Evolutionary conservation across 2,113 vertebrate species (phyloP).

Genomic region (Alethe castanea): DNA sequence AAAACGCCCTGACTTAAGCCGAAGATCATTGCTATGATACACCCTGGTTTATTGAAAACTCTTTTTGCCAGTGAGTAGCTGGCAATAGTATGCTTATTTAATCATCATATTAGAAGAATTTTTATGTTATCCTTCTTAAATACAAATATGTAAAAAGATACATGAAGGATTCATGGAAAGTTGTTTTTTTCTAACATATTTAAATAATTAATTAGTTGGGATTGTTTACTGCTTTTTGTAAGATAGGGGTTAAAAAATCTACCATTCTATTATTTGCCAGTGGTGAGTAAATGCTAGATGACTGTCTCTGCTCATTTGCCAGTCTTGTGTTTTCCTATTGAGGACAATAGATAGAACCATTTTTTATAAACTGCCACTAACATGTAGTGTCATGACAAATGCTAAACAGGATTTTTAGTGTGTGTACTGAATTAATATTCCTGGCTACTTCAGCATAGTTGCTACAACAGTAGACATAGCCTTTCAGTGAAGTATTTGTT

Average conservation of each 20-base stretch:
- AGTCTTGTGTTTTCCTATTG: background rate
- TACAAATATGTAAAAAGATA: background rate
- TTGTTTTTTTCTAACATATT: background rate
- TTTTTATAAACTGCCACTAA: background rate
- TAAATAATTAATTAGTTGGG: background rate
- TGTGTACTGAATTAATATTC: background rate
- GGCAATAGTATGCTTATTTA: background rate
- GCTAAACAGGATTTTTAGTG: background rate
- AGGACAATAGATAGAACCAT: background rate
- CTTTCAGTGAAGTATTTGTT: slow-evolving; percentile 16
- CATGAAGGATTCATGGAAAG: background rate
- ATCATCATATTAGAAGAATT: background rate
- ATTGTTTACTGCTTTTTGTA: background rate
- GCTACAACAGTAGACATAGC: background rate
- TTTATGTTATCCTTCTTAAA: background rate
- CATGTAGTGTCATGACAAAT: slow-evolving; percentile 2
- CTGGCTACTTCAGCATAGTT: background rate
- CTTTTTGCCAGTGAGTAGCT: background rate
- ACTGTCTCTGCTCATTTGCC: background rate
- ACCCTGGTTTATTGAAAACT: background rate
- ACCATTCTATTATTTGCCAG: background rate
- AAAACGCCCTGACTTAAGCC: background rate
- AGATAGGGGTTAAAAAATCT: background rate
- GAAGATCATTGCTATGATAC: background rate
- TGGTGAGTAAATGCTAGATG: background rate